Evolutionary conservation across 1,140 invertebrate genomes (phyloP).

Genomic region (Drosophila nannoptera): DNA sequence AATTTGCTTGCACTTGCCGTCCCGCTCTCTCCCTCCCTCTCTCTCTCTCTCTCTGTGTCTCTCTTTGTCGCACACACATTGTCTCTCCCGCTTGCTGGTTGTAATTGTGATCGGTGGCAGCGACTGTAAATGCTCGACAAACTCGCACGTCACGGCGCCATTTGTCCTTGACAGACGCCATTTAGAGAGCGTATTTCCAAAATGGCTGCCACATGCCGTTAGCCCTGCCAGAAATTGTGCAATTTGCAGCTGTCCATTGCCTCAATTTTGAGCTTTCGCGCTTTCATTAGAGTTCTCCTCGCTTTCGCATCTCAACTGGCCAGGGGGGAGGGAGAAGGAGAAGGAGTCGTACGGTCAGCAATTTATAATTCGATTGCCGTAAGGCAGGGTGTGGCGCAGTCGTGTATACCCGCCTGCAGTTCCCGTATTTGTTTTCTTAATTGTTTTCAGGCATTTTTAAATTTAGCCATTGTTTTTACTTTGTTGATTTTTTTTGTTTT

Average conservation of each 20-base stretch:
- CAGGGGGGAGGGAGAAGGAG: not conserved
- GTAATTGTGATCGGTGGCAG: slow-evolving; percentile 71
- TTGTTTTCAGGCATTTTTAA: not conserved
- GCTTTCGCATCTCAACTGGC: not conserved
- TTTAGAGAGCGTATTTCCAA: slow-evolving; percentile 64
- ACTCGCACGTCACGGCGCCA: slow-evolving; percentile 60
- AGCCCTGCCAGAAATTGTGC: slow-evolving; percentile 52
- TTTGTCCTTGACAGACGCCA: slow-evolving; percentile 73
- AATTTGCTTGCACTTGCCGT: slow-evolving; percentile 67
- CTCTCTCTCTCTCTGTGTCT: not conserved
- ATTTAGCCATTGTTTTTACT: slow-evolving; percentile 28
- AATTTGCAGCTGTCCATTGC: slow-evolving; percentile 68
- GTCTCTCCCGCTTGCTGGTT: slow-evolving; percentile 16
- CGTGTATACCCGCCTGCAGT: not conserved
- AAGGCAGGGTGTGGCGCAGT: not conserved
- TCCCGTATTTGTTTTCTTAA: not conserved
- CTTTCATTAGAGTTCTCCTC: slow-evolving; percentile 37
- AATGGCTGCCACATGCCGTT: slow-evolving; percentile 63
- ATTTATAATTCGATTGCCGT: not conserved
- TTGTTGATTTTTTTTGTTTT: slow-evolving; percentile 14
- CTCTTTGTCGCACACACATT: slow-evolving; percentile 15
- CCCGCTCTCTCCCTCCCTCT: slow-evolving; percentile 19
- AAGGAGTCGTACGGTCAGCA: not conserved
- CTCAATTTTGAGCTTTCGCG: slow-evolving; percentile 38
- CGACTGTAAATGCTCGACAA: slow-evolving; percentile 60